Conservation (phyloP, 2,888 invertebrate species). For the Drosophila prolongata region DNA sequence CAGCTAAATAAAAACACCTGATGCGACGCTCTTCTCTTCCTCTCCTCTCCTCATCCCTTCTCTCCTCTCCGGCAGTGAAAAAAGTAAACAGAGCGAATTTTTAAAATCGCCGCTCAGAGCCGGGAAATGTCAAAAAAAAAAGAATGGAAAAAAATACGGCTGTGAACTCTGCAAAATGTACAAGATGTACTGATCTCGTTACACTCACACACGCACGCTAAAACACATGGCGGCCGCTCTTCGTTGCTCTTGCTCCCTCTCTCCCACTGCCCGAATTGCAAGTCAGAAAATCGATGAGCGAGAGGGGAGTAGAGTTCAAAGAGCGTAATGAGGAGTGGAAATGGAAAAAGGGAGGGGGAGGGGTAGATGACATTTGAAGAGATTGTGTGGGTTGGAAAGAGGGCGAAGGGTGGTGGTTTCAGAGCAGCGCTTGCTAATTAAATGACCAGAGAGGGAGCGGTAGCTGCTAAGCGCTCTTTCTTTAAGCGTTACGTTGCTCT, state of each 20-base stretch:
- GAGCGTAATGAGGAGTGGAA: constrained; percentile 55
- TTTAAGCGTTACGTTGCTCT: constrained; percentile 32
- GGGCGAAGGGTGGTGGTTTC: constrained; percentile 37
- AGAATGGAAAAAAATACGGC: constrained; percentile 39
- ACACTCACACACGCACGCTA: constrained; percentile 69
- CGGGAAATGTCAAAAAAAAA: constrained; percentile 69
- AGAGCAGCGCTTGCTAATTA: constrained; percentile 64
- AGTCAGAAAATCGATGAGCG: constrained; percentile 63
- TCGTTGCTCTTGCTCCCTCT: constrained; percentile 74
- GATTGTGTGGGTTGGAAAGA: constrained; percentile 38
- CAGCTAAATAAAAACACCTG: constrained; percentile 40
- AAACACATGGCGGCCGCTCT: constrained; percentile 69
- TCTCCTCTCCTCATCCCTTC: constrained; percentile 15
- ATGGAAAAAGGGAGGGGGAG: neutral
- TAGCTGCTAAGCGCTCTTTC: constrained; percentile 36
- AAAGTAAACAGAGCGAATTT: constrained; percentile 79
- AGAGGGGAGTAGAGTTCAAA: constrained; percentile 64
- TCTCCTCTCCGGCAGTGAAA: constrained; percentile 52
- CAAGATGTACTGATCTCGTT: constrained; percentile 71
- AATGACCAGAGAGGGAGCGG: constrained; percentile 52
- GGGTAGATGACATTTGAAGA: constrained; percentile 68
- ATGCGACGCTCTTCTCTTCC: constrained; percentile 34
- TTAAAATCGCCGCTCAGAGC: constrained; percentile 74
- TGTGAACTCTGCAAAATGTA: constrained; percentile 73
- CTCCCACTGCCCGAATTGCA: constrained; percentile 51